phyloP scores from a whole-genome alignment of 2,888 invertebrate genomes.

The Drosophila parthenogenetica region DNA sequence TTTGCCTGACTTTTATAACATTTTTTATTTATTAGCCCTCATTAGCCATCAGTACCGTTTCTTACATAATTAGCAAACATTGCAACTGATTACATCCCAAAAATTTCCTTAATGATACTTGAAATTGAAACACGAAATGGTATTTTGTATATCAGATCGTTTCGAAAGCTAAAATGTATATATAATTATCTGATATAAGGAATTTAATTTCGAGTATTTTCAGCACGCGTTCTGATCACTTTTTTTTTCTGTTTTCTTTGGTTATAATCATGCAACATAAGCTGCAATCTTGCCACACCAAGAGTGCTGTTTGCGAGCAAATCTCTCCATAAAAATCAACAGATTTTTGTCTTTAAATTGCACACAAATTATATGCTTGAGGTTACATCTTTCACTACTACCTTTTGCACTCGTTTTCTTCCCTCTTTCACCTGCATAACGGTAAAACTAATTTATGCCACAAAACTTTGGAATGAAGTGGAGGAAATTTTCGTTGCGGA shows the following conservation, averaged over 20 bases:
- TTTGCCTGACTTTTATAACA: too few relatives aligned
- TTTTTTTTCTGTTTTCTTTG: conserved; percentile 22
- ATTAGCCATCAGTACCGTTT: not conserved
- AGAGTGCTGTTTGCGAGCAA: conserved; percentile 2
- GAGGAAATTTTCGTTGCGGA: conserved; percentile 63
- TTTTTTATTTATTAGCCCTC: not conserved
- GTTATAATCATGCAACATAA: conserved; percentile 43
- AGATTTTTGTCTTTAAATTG: conserved; percentile 67
- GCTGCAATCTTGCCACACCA: conserved; percentile 38
- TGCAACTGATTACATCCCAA: not conserved
- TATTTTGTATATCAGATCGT: not conserved
- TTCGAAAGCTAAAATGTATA: not conserved
- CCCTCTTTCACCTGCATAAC: conserved; percentile 43
- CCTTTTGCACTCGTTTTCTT: conserved; percentile 1
- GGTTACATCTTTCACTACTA: conserved; percentile 7
- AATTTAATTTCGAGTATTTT: conserved; percentile 5
- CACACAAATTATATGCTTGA: conserved; percentile 63
- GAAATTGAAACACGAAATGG: not conserved
- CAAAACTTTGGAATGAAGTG: conserved; percentile 46
- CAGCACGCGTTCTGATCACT: conserved; percentile 7
- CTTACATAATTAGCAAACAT: not conserved
- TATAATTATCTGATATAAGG: conserved; percentile 25
- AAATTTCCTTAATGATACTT: not conserved
- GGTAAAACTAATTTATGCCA: conserved; percentile 75
- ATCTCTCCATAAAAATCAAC: conserved; percentile 53